Conservation (phyloP, 2,888 invertebrate genomes). For the Plagodis dolabraria region DNA sequence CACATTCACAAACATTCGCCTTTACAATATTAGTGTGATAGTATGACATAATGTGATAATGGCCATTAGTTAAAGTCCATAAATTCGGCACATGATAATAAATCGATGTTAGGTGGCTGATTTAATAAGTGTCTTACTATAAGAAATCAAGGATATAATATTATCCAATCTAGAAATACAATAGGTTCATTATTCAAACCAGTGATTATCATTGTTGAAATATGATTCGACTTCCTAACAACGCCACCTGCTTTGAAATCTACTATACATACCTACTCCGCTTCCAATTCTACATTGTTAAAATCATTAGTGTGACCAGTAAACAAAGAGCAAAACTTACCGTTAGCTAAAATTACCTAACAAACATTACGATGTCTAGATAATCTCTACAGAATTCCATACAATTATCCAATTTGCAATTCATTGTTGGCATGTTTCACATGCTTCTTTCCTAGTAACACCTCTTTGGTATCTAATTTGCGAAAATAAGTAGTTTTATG, state of each 20-base stretch:
- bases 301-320: conserved; percentile 3
- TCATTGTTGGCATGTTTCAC: conserved; percentile 44
- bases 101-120: too few species aligned
- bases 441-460: conserved; percentile 21
- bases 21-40: too few species aligned
- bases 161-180: too few species aligned
- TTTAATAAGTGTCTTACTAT: too few species aligned
- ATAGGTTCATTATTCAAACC: too few species aligned
- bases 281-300: not conserved
- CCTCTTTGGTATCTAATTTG: conserved; percentile 39
- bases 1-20: too few species aligned
- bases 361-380: conserved; percentile 26
- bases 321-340: conserved; percentile 8
- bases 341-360: conserved; percentile 17
- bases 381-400: conserved; percentile 36
- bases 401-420: conserved; percentile 60
- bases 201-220: too few species aligned
- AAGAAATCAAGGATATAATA: too few species aligned
- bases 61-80: too few species aligned
- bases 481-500: conserved; percentile 40
- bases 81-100: too few species aligned
- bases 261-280: not conserved
- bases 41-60: too few species aligned
- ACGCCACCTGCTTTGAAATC: not conserved
- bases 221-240: not conserved